These are phyloP conservation scores for Hypomecis punctinalis DNA, from an alignment of 2,888 invertebrate species.

Conservation along the genomic window DNA sequence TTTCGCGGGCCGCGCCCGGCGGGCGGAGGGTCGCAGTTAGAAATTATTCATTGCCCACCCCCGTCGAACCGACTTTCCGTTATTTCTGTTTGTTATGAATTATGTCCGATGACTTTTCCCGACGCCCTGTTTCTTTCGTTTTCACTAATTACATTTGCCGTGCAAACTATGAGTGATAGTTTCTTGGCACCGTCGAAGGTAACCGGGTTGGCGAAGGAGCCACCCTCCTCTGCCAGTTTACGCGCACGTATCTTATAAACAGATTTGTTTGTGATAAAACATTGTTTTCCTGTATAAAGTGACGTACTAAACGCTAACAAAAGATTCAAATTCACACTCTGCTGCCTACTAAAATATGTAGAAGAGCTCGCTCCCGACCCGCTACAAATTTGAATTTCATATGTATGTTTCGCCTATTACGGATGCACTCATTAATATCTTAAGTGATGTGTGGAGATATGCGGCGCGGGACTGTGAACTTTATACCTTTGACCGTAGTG, in stretches of 20 bases:
- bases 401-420: slow-evolving; percentile 84
- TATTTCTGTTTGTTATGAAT: slow-evolving; percentile 85
- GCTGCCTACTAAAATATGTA: slow-evolving; percentile 84
- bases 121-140: slow-evolving; percentile 79
- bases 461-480: slow-evolving; percentile 61
- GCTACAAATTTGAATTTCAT: slow-evolving; percentile 85
- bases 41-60: slow-evolving; percentile 85
- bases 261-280: slow-evolving; percentile 61
- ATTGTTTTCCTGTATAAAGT: slow-evolving; percentile 69
- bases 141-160: slow-evolving; percentile 81
- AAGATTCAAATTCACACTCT: slow-evolving; percentile 85
- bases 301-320: slow-evolving; percentile 80
- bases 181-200: slow-evolving; percentile 6
- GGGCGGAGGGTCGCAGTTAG: slow-evolving; percentile 80
- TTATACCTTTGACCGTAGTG: slow-evolving; percentile 50
- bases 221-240: not conserved
- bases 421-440: slow-evolving; percentile 85
- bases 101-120: slow-evolving; percentile 83
- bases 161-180: slow-evolving; percentile 73
- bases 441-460: slow-evolving; percentile 79
- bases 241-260: slow-evolving; percentile 41
- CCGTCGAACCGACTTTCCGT: slow-evolving; percentile 82
- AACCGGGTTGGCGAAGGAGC: not conserved
- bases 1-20: slow-evolving; percentile 74
- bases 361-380: slow-evolving; percentile 80